Conservation (phyloP, 2,888 invertebrate species). For the Brachynemurus nebulosus region DNA sequence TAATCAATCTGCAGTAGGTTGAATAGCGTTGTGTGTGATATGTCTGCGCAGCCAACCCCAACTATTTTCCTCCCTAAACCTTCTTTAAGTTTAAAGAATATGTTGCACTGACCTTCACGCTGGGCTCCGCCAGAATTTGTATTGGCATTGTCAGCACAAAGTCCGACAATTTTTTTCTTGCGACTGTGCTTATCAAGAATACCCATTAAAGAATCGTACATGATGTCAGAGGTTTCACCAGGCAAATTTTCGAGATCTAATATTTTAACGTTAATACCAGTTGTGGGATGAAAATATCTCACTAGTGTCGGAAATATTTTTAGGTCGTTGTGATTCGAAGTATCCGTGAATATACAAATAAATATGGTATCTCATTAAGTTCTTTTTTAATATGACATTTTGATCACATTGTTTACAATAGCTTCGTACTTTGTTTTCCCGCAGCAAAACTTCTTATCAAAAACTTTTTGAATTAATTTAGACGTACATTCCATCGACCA, state of each 20-base stretch:
- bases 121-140: conserved; percentile 14
- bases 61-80: conserved; percentile 18
- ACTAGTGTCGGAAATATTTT: conserved; percentile 24
- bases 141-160: conserved; percentile 1
- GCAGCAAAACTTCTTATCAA: conserved; percentile 23
- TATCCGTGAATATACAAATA: conserved; percentile 21
- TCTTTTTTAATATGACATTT: too few relatives aligned
- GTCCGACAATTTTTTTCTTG: conserved; percentile 16
- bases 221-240: conserved; percentile 10
- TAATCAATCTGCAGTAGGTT: conserved; percentile 17
- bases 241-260: conserved; percentile 11
- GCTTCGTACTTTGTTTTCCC: conserved; percentile 22
- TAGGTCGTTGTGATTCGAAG: conserved; percentile 23
- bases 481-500: conserved; percentile 19
- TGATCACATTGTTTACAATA: conserved; percentile 23
- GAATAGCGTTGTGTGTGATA: conserved; percentile 21
- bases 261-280: conserved; percentile 11
- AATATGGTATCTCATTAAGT: too few relatives aligned
- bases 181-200: conserved; percentile 22
- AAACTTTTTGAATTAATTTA: conserved; percentile 21
- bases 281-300: conserved; percentile 17
- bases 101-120: conserved; percentile 17
- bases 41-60: conserved; percentile 23
- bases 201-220: conserved; percentile 10
- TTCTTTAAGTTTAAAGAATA: conserved; percentile 15